These are phyloP conservation scores for Schizopygopsis malacanthus DNA, from an alignment of 2,797 vertebrate species.

Conservation along the genomic window DNA sequence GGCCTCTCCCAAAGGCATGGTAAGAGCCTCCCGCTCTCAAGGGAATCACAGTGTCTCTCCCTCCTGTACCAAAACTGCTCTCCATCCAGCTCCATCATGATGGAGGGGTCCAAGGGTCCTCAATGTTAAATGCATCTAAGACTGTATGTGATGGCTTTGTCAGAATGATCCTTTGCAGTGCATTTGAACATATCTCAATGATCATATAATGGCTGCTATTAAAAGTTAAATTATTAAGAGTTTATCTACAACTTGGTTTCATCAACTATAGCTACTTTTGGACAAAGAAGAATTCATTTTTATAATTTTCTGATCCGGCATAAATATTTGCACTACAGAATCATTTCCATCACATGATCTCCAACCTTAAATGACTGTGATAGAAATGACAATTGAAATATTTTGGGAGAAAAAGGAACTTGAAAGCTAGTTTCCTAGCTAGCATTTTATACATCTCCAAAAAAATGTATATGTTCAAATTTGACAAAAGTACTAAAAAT, in stretches of 20 bases:
- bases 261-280: neutral
- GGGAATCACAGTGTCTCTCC: neutral
- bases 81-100: slow-evolving; percentile 5
- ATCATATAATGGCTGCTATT: neutral
- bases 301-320: neutral
- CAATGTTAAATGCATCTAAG: slow-evolving; percentile 3
- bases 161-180: neutral
- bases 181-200: neutral
- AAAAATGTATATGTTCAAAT: neutral
- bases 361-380: neutral
- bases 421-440: neutral
- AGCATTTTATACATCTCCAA: neutral
- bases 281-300: neutral
- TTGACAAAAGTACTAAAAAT: neutral
- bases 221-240: neutral
- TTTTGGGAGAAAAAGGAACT: neutral
- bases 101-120: slow-evolving; percentile 3
- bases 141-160: neutral
- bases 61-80: neutral
- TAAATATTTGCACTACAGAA: neutral
- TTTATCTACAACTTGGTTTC: neutral
- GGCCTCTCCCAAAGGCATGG: slow-evolving; percentile 23
- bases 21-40: slow-evolving; percentile 33
- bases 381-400: neutral
- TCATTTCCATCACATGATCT: neutral